phyloP scores from a whole-genome alignment of 92 coral and sea anemone species.

The Phymanthus crucifer region DNA sequence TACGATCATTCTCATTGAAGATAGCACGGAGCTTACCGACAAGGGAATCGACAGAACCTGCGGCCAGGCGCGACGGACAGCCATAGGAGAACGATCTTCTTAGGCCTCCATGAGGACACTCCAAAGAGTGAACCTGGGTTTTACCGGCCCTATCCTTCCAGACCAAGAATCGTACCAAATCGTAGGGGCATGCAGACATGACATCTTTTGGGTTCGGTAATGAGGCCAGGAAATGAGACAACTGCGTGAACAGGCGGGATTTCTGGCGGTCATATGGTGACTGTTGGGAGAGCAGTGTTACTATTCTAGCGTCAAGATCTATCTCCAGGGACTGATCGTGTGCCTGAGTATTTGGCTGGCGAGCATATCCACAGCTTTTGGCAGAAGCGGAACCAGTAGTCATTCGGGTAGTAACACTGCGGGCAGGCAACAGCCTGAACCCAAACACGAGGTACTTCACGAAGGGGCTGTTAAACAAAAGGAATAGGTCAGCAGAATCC shows the following conservation, averaged over 20 bases:
- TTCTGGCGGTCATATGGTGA: slow-evolving; percentile 47
- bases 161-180: slow-evolving; percentile 38
- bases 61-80: slow-evolving; percentile 23
- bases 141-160: too few relatives aligned
- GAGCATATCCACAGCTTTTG: slow-evolving; percentile 33
- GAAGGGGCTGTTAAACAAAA: slow-evolving; percentile 12
- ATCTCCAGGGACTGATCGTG: slow-evolving; percentile 15
- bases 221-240: slow-evolving; percentile 29
- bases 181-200: slow-evolving; percentile 27
- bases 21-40: slow-evolving; percentile 53
- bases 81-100: too few relatives aligned
- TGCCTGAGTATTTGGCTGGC: slow-evolving; percentile 1
- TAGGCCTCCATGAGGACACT: too few relatives aligned
- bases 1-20: slow-evolving; percentile 39
- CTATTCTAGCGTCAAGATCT: slow-evolving; percentile 27
- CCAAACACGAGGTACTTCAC: slow-evolving; percentile 14
- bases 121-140: too few relatives aligned
- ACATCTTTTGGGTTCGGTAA: slow-evolving; percentile 32
- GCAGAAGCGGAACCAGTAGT: slow-evolving; percentile 38
- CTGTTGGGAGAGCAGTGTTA: slow-evolving; percentile 6
- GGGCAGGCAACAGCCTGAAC: too few relatives aligned
- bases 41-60: slow-evolving; percentile 56
- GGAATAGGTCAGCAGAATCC: background rate
- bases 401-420: slow-evolving; percentile 23
- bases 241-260: slow-evolving; percentile 17